phyloP scores from a whole-genome alignment of 2,888 invertebrate genomes.

The Acanthacorydalis orientalis region DNA sequence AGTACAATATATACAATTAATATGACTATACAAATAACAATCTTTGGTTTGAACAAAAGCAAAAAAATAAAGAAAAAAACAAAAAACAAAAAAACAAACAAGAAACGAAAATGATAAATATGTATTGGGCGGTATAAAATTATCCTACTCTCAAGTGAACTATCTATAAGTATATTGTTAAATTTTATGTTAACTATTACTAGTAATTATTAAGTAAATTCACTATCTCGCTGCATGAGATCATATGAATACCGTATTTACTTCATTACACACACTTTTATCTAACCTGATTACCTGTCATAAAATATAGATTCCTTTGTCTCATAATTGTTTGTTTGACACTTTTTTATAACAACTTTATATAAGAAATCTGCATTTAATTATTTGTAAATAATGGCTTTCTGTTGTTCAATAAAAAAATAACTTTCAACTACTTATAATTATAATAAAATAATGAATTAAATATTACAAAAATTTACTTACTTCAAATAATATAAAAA shows the following conservation, averaged over 20 bases:
- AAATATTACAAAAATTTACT: too few relatives aligned
- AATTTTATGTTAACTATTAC: not conserved
- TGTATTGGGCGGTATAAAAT: conserved; percentile 8
- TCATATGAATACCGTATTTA: not conserved
- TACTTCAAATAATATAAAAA: too few relatives aligned
- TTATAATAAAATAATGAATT: too few relatives aligned
- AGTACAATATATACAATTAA: conserved; percentile 5
- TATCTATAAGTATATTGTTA: not conserved
- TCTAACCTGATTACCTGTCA: too few relatives aligned
- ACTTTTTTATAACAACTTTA: too few relatives aligned
- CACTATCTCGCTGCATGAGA: not conserved
- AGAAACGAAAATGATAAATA: conserved; percentile 6
- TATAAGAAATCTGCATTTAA: too few relatives aligned
- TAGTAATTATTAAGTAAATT: not conserved
- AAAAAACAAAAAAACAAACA: conserved; percentile 14
- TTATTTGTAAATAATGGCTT: too few relatives aligned
- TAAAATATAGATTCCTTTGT: too few relatives aligned
- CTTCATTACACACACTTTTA: too few relatives aligned
- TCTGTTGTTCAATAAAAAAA: too few relatives aligned
- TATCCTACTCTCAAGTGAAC: conserved; percentile 2
- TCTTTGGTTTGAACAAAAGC: conserved; percentile 24
- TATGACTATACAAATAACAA: conserved; percentile 23
- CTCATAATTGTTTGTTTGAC: too few relatives aligned
- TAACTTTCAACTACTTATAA: too few relatives aligned
- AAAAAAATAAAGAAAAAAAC: conserved; percentile 7